Evolutionary conservation across 2,797 vertebrate genomes (phyloP).

Genomic region (Coranthus polyacanthus): DNA sequence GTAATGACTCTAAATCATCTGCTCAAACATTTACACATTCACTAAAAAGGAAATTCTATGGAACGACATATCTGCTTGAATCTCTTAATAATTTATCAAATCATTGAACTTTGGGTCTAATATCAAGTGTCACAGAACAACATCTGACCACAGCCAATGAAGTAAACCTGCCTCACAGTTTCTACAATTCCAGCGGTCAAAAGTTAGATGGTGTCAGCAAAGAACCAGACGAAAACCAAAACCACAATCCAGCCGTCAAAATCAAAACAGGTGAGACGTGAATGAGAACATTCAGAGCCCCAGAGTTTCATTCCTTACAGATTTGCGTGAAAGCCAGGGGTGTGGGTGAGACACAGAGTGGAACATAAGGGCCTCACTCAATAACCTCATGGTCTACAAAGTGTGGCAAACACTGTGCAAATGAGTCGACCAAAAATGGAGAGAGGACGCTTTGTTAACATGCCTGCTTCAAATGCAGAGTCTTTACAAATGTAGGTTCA

Average conservation of each 20-base stretch:
- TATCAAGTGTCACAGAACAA: constrained; percentile 3
- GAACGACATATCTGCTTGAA: neutral
- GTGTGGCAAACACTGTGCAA: constrained; percentile 8
- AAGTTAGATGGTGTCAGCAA: neutral
- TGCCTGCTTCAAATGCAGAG: neutral
- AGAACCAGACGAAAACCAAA: constrained; percentile 22
- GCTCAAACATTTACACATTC: no score
- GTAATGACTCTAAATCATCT: no score
- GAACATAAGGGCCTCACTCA: constrained; percentile 12
- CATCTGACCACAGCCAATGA: neutral
- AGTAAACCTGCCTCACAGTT: neutral
- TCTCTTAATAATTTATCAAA: neutral
- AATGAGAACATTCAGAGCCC: constrained; percentile 34
- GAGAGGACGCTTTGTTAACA: neutral
- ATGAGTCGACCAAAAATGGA: neutral
- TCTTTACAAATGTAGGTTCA: neutral
- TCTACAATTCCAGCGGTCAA: constrained; percentile 2
- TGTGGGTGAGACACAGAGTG: constrained; percentile 18
- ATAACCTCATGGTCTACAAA: neutral
- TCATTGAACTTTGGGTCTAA: neutral
- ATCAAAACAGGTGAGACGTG: constrained; percentile 40
- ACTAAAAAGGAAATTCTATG: no score
- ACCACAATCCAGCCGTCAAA: constrained; percentile 19
- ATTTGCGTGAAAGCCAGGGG: constrained; percentile 17
- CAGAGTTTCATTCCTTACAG: constrained; percentile 4